A percentile compares a stretch with the other conserved stretches of the same genome.
phyloP scores from a whole-genome alignment of 2,113 vertebrate species.

The Ptyas mucosa region DNA sequence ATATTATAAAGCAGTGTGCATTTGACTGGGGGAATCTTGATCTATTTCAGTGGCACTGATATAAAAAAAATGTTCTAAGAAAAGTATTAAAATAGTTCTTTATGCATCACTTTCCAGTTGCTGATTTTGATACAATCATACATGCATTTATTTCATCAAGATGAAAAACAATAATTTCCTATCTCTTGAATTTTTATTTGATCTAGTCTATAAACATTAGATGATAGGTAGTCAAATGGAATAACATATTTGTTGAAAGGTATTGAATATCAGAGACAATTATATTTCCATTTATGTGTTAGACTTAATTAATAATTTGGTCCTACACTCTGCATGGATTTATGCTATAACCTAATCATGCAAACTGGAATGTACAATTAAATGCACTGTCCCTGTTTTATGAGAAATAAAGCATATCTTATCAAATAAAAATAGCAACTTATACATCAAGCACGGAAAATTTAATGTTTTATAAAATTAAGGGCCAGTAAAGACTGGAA shows the following conservation, averaged over 20 bases:
- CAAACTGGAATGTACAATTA: not conserved
- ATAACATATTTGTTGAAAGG: not conserved
- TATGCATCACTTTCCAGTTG: not conserved
- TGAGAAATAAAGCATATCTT: not conserved
- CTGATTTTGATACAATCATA: conserved; percentile 5
- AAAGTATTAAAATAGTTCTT: not conserved
- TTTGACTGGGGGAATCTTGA: not conserved
- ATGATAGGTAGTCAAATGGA: not conserved
- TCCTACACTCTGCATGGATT: not conserved
- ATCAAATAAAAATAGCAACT: not conserved
- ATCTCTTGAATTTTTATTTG: not conserved
- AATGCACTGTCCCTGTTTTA: not conserved
- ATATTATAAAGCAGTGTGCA: not conserved
- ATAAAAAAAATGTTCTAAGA: not conserved
- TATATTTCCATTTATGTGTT: not conserved
- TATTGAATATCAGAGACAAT: not conserved
- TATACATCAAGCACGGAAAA: not conserved
- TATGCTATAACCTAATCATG: not conserved
- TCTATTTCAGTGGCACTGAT: not conserved
- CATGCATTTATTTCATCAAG: not conserved
- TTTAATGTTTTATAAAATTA: not conserved
- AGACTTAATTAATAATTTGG: not conserved
- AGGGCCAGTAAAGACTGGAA: not conserved
- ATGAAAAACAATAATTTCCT: not conserved
- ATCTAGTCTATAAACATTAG: not conserved